These are phyloP conservation scores for Ichneumoninae sp. DNA, from an alignment of 2,888 invertebrate species.

Conservation along the genomic window DNA sequence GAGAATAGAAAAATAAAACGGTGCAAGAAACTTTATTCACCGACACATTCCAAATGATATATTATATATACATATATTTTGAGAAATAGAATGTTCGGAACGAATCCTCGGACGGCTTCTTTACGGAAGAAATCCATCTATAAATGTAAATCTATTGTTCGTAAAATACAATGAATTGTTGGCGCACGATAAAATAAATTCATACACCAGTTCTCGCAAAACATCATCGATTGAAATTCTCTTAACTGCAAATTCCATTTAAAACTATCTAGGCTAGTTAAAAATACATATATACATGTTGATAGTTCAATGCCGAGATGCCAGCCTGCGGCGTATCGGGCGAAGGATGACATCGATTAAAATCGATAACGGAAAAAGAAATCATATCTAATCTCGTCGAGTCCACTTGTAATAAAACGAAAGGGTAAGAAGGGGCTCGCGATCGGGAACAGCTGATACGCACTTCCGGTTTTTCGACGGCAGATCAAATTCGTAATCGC, in stretches of 20 bases:
- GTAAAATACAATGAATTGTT: constrained; percentile 17
- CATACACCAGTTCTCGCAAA: constrained; percentile 15
- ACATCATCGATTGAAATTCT: neutral
- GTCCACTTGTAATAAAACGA: neutral
- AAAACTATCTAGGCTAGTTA: neutral
- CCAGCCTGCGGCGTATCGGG: too few species aligned
- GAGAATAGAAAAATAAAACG: constrained; percentile 25
- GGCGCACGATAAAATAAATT: constrained; percentile 31
- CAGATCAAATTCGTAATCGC: neutral
- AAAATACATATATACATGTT: neutral
- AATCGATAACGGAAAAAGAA: neutral
- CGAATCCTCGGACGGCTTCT: constrained; percentile 11
- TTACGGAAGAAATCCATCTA: constrained; percentile 25
- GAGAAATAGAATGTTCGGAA: constrained; percentile 25
- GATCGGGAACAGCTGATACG: constrained; percentile 9
- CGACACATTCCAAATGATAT: constrained; percentile 41
- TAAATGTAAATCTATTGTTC: constrained; percentile 33
- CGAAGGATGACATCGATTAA: neutral
- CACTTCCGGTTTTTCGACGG: neutral
- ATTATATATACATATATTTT: constrained; percentile 35
- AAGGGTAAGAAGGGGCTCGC: neutral
- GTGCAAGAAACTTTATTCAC: constrained; percentile 30
- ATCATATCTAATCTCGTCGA: neutral
- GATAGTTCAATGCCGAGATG: too few species aligned
- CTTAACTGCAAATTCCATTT: neutral